Conservation (phyloP, 2,888 invertebrate genomes). For the Temnothorax ravouxi region DNA sequence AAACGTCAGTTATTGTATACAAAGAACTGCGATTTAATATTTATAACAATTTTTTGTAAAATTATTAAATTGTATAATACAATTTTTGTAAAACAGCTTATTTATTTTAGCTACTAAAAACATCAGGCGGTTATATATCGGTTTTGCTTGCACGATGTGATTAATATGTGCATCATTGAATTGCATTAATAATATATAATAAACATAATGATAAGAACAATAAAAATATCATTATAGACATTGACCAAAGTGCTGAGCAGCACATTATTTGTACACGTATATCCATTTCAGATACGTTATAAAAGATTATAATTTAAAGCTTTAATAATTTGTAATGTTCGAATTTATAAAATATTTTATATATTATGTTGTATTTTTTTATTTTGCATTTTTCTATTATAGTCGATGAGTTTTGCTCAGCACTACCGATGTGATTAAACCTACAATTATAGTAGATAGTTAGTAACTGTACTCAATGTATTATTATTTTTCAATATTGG, state of each 20-base stretch:
- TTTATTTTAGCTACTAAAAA: constrained; percentile 60
- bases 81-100: neutral
- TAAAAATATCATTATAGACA: neutral
- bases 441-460: neutral
- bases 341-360: neutral
- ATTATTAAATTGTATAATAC: neutral
- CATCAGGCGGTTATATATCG: constrained; percentile 35
- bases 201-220: neutral
- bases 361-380: neutral
- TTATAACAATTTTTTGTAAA: neutral
- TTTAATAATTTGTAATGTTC: neutral
- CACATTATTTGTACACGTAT: neutral
- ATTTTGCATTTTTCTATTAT: neutral
- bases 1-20: neutral
- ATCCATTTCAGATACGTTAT: neutral
- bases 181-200: neutral
- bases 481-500: constrained; percentile 3
- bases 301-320: neutral
- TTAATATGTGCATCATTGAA: constrained; percentile 2
- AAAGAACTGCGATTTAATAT: constrained; percentile 10
- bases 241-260: neutral
- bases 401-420: neutral
- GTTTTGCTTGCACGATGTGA: constrained; percentile 36
- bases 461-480: neutral
- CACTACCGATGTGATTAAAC: neutral